Base-by-base conservation (phyloP, 2,888 invertebrate genomes). In the Cabera pusaria region DNA sequence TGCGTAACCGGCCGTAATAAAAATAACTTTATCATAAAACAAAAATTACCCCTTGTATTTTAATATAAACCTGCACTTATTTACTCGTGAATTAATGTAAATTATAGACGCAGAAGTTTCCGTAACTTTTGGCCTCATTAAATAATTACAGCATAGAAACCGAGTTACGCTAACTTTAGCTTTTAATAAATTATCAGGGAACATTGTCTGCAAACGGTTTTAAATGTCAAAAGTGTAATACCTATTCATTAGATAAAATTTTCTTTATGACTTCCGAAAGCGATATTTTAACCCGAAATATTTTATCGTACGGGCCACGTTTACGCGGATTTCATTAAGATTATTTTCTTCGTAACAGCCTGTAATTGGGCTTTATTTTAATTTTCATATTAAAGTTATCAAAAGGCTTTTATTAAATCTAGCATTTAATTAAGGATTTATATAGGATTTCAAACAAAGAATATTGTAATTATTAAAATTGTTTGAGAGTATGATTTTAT, bases 201-300 rank as follows among this genome's bases (percentile, higher is more conserved):
- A 72, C 64, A 10, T 42, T 42, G 23, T 42, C 22, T 27, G 41
- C 41, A 5, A 67, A 59, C 56, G 26, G 57, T 50, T 50, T 65
- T 66, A 71, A 72, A 73, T 68, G 66, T 63, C 49, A 55, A 67
- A 79, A 77, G 32, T 29, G 33, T 34, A 40, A 40, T 35, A 26
- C 41, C 41, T 42, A 42, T 72, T 72, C 65, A 70, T 78, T 78
- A 78, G 73, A 74, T 74, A 69, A 74, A 76, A 83, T 78, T 74
- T 81, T 76, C 70, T 78, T 82, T 81, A 84, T 72, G 70, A 64
- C 72, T 78, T 84, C 83, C 84, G 75, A 74, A 64, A 61, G 69
- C 72, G 72, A 80, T 83, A 84, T 74, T 83, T 85, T 76, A 75
- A 64, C 64, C 56, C 62, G 60, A 70, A 72, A 69, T 75, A 78